Base-by-base conservation (phyloP, 2,113 vertebrate genomes). In the Petromus typicus region DNA sequence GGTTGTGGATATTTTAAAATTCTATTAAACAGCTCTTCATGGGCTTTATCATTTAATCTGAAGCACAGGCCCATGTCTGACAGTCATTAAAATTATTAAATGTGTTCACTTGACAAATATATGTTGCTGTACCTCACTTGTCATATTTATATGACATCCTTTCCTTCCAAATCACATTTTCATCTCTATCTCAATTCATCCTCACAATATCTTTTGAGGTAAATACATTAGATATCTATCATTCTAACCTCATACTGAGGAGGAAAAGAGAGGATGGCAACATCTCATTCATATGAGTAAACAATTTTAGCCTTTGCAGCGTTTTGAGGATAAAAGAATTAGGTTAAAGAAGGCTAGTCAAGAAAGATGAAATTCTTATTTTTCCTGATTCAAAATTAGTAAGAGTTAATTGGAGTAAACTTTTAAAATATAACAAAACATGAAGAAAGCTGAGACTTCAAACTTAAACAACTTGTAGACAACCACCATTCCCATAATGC, bases 91-190 rank as follows among this genome's bases (percentile, higher is more conserved):
- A 90, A 92, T 66, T 82, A 81, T 64, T 85, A 83, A 66, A 81
- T 86, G 14, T 64, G 61, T 67, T 97, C 37, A 66, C 34, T 71
- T 94, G 40, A 91, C 45, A 93, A 91, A 91, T 57, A 27, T 7
- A 78, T 51, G 64, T 76, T 87, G 84, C 40, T 43, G 82, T 17
- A 54, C 18, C 9, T 78, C 66, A 88, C 48, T 94, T 48, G 61
- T 87, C 89, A 64, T 37, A 78, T 78, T 93, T 94, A 93, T 91
- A 93, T 91, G 84, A 79, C 5, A 63, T 64, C 69, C 86, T 91
- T 87, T 94, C 22, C 71, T 95, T 71, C 27, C 34, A 93, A 92
- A 87, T 64, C 40, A 83, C 73, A 32, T 89, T 94, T 97, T 84
- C 37, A 80, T 95, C 5, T 86, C 94, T 66, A 87, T 86, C 80